phyloP scores from a whole-genome alignment of 2,113 vertebrate genomes.

The Podilymbus podiceps region DNA sequence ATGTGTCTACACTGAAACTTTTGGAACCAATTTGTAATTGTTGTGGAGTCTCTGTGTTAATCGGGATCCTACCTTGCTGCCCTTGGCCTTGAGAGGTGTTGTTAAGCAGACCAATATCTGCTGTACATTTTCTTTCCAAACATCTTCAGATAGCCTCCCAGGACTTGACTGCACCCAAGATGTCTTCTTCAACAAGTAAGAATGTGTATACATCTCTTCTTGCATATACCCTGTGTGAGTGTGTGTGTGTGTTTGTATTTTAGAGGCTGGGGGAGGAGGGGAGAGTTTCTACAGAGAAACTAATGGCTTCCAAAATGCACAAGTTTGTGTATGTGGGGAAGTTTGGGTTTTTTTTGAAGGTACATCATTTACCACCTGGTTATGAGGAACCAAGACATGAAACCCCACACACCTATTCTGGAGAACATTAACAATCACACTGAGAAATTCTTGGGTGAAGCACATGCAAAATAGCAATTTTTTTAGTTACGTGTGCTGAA shows the following conservation, averaged over 20 bases:
- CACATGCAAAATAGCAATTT: background rate
- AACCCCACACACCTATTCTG: background rate
- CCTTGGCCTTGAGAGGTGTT: background rate
- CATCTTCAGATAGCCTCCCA: background rate
- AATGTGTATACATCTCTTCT: background rate
- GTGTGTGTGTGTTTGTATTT: background rate
- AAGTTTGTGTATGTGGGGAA: background rate
- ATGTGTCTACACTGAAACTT: background rate
- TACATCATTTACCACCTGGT: background rate
- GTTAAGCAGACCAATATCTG: background rate
- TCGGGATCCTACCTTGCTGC: background rate
- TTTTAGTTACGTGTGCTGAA: background rate
- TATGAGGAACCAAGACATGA: background rate
- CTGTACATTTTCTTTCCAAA: background rate
- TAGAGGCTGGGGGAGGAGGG: accelerated
- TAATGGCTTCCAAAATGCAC: background rate
- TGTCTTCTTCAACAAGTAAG: background rate
- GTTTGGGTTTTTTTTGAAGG: background rate
- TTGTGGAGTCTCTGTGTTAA: background rate
- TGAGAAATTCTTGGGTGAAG: background rate
- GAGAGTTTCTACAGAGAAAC: background rate
- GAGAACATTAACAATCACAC: background rate
- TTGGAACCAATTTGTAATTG: background rate
- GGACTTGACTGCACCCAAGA: background rate
- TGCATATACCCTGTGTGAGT: background rate